A percentile compares a stretch with the other conserved stretches of the same genome.
These are phyloP conservation scores for Glyphotaelius pellucidus DNA, from an alignment of 2,888 invertebrate species.

Conservation along the genomic window DNA sequence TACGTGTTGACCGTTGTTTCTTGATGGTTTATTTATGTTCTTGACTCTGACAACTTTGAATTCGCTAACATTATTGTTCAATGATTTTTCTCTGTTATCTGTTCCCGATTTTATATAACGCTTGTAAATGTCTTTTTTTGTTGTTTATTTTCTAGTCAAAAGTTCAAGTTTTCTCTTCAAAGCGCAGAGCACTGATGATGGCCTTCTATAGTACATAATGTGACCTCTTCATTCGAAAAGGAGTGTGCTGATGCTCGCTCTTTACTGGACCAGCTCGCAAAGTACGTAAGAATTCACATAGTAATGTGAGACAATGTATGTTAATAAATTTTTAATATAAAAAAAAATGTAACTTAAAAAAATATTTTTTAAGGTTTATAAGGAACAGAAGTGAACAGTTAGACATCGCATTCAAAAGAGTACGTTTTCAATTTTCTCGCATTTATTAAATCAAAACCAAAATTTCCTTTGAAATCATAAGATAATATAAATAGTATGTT, in stretches of 20 bases:
- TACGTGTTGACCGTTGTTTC: too few species aligned
- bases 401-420: too few species aligned
- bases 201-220: conserved; percentile 2
- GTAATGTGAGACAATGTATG: background rate
- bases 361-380: too few species aligned
- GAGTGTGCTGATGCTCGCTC: background rate
- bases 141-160: background rate
- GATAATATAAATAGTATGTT: too few species aligned
- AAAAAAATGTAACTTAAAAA: too few species aligned
- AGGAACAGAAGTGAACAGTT: too few species aligned
- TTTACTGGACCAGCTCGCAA: background rate
- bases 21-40: too few species aligned
- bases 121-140: background rate
- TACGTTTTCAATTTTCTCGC: too few species aligned
- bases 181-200: conserved; percentile 13
- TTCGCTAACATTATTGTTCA: background rate
- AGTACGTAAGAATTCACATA: background rate
- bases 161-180: background rate
- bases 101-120: background rate
- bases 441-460: too few species aligned
- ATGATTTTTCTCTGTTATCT: background rate
- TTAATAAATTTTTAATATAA: too few species aligned
- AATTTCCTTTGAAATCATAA: too few species aligned
- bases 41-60: background rate
- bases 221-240: background rate